These are phyloP conservation scores for Ophiodon elongatus DNA, from an alignment of 2,113 vertebrate genomes.

Conservation along the genomic window DNA sequence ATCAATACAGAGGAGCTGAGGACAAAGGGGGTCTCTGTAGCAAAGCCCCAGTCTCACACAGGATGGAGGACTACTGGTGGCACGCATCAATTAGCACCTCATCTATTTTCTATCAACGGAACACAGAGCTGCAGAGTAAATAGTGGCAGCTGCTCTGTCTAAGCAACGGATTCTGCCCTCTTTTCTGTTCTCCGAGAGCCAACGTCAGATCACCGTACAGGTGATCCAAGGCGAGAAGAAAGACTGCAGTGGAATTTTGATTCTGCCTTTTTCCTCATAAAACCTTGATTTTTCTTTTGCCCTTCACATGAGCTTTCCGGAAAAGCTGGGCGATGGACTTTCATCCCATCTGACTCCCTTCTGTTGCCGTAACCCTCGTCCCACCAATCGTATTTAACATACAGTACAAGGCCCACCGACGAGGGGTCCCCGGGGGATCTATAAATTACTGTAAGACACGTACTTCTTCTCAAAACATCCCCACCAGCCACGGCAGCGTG, in stretches of 20 bases:
- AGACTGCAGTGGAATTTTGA: background rate
- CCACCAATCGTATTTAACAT: background rate
- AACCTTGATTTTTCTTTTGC: background rate
- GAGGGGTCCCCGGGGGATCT: background rate
- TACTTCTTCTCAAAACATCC: background rate
- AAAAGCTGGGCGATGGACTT: background rate
- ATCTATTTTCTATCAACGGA: conserved; percentile 72
- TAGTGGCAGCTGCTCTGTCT: conserved; percentile 53
- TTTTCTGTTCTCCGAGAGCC: background rate
- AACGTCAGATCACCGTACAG: background rate
- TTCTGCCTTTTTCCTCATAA: background rate
- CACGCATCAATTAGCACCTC: conserved; percentile 62
- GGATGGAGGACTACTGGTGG: conserved; percentile 60
- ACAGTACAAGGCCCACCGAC: background rate
- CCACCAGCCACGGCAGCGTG: background rate
- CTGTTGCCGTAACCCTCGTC: background rate
- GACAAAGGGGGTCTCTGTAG: conserved; percentile 53
- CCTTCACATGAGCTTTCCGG: background rate
- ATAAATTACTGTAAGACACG: background rate
- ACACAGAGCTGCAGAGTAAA: conserved; percentile 49
- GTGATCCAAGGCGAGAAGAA: background rate
- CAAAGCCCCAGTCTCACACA: conserved; percentile 36
- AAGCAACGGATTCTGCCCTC: background rate
- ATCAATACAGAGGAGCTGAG: conserved; percentile 55
- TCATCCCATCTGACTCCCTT: background rate